Evolutionary conservation across 2,797 vertebrate species (phyloP).

Genomic region (Artibeus lituratus): DNA sequence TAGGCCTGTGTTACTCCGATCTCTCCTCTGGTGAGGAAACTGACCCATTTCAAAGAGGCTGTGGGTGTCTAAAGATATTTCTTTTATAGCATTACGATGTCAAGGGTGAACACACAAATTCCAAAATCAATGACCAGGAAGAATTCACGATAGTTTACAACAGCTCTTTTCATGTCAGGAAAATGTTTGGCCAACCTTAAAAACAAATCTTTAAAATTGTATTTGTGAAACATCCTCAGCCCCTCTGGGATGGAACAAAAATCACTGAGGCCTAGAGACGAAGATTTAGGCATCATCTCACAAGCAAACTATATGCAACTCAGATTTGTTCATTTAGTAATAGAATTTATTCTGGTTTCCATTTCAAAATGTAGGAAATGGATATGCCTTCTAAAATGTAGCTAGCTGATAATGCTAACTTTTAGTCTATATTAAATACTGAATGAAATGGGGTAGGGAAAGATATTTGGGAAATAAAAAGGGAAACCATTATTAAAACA

Average conservation of each 20-base stretch:
- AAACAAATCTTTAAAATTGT: background rate
- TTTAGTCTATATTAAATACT: background rate
- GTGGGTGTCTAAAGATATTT: background rate
- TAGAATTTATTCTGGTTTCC: slow-evolving; percentile 12
- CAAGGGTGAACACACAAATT: slow-evolving; percentile 34
- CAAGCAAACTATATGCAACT: background rate
- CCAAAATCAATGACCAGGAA: slow-evolving; percentile 33
- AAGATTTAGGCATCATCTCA: background rate
- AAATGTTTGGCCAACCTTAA: slow-evolving; percentile 13
- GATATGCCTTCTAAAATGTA: background rate
- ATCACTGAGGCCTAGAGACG: no score
- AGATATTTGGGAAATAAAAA: slow-evolving; percentile 31
- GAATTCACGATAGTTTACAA: background rate
- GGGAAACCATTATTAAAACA: background rate
- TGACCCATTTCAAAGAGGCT: slow-evolving; percentile 25
- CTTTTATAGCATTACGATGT: slow-evolving; percentile 10
- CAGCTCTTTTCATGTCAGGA: slow-evolving; percentile 15
- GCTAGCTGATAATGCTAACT: background rate
- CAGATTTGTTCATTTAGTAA: background rate
- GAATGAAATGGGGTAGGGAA: background rate
- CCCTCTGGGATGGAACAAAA: background rate
- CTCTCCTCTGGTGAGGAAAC: background rate
- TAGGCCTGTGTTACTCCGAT: background rate
- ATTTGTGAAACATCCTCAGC: background rate
- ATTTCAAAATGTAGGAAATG: slow-evolving; percentile 30